phyloP scores from a whole-genome alignment of 2,888 invertebrate genomes.

The Dromius quadrimaculatus region DNA sequence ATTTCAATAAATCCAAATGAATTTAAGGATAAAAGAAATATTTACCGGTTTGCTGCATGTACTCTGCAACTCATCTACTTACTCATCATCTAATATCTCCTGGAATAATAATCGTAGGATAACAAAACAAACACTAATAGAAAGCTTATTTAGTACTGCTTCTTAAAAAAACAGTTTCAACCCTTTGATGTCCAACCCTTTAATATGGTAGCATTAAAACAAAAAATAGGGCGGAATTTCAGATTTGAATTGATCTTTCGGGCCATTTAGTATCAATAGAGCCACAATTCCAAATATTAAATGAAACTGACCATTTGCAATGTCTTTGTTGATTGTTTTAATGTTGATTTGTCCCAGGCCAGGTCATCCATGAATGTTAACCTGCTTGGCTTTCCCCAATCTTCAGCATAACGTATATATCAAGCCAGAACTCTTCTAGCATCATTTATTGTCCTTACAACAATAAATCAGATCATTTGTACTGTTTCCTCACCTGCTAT shows the following conservation, averaged over 20 bases:
- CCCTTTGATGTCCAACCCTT: too few relatives aligned
- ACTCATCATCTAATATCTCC: too few relatives aligned
- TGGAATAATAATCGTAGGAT: too few relatives aligned
- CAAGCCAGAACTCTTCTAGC: not conserved
- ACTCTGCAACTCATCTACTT: too few relatives aligned
- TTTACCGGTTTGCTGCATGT: too few relatives aligned
- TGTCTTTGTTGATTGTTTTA: constrained; percentile 15
- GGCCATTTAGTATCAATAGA: not conserved
- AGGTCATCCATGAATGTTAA: constrained; percentile 39
- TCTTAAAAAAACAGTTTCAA: too few relatives aligned
- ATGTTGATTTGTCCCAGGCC: constrained; percentile 23
- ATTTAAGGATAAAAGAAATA: too few relatives aligned
- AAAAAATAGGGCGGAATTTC: too few relatives aligned
- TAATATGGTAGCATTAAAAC: too few relatives aligned
- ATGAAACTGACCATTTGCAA: constrained; percentile 25
- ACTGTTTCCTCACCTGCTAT: not conserved
- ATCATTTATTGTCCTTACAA: not conserved
- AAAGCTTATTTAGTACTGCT: too few relatives aligned
- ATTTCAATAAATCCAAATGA: too few relatives aligned
- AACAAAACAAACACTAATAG: too few relatives aligned
- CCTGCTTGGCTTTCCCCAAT: constrained; percentile 40
- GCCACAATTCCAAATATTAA: constrained; percentile 8
- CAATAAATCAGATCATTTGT: not conserved
- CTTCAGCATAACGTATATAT: constrained; percentile 12
- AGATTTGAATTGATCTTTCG: not conserved